Evolutionary conservation across 2,113 vertebrate genomes (phyloP), one percentile per base, ranked within the genome.

Genomic region (Taurulus bubalis): DNA sequence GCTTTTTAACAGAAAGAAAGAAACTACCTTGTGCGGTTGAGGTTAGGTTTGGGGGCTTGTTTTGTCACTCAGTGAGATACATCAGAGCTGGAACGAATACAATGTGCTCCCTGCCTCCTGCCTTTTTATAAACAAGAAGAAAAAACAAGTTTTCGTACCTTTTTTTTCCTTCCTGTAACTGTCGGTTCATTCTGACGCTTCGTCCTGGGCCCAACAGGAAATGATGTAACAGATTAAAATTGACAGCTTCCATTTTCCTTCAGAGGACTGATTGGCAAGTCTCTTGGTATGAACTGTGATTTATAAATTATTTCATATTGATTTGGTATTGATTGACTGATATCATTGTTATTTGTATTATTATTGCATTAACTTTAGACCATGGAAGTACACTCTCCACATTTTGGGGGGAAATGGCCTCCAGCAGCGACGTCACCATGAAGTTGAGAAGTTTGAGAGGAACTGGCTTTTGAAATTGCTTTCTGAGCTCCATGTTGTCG

Each of bases 261-360:
- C 90, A 90, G 95, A 93, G 90, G 92, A 94, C 69, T 90, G 87
- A 89, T 86, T 85, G 84, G 86, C 81, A 93, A 90, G 82, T 93
- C 10, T 73, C 36, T 74, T 92, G 84, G 18, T 83, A 69, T 74
- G 95, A 96, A 94, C 92, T 95, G 87, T 95, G 93, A 94, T 95
- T 96, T 95, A 1, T 95, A 94, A 94, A 92, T 95, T 89, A 90
- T 92, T 94, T 95, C 70, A 83, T 85, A 89, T 94, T 91, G 75
- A 90, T 92, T 94, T 95, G 68, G 83, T 85, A 89, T 94, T 91
- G 75, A 85, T 84, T 80, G 49, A 75, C 40, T 77, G 81, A 8
- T 55, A 62, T 62, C 62, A 65, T 62, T 70, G 16, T 77, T n/a
- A 12, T 66, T 68, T 66, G 59, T 71, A 42, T 77, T 30, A 26